These are phyloP conservation scores for Apostichopus californicus DNA, from an alignment of 35 echinoderm and acorn worm species.

Conservation along the genomic window DNA sequence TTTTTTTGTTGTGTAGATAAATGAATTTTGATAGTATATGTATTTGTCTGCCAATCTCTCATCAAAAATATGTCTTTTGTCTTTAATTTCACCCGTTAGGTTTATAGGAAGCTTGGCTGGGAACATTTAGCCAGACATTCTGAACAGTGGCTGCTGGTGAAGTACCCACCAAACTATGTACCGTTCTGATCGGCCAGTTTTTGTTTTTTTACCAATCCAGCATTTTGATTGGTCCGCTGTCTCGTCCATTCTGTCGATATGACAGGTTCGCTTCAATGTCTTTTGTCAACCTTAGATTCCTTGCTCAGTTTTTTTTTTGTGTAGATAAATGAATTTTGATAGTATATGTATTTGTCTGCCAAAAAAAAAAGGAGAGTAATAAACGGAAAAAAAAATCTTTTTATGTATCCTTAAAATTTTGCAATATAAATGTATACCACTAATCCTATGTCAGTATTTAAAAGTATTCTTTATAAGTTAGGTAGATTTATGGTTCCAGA, in stretches of 20 bases:
- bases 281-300: not conserved
- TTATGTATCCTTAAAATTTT: not conserved
- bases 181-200: constrained; percentile 54
- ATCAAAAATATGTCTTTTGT: too few species aligned
- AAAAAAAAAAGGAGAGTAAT: not conserved
- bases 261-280: not conserved
- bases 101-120: constrained; percentile 78
- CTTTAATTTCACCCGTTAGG: constrained; percentile 23
- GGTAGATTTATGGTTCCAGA: not conserved
- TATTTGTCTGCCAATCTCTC: not conserved
- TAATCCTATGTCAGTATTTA: constrained; percentile 27
- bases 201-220: not conserved
- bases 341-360: not conserved
- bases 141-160: constrained; percentile 81
- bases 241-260: not conserved
- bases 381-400: not conserved
- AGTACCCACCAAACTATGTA: constrained; percentile 83
- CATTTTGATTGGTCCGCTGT: not conserved
- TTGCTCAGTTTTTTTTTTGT: not conserved
- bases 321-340: not conserved
- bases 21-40: not conserved
- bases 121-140: constrained; percentile 76
- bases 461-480: constrained; percentile 6
- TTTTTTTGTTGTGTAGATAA: not conserved
- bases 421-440: constrained; percentile 10